Percentiles rank a stretch among this genome's conserved stretches.
phyloP scores from a whole-genome alignment of 2,113 vertebrate species.

The Hyla sarda region DNA sequence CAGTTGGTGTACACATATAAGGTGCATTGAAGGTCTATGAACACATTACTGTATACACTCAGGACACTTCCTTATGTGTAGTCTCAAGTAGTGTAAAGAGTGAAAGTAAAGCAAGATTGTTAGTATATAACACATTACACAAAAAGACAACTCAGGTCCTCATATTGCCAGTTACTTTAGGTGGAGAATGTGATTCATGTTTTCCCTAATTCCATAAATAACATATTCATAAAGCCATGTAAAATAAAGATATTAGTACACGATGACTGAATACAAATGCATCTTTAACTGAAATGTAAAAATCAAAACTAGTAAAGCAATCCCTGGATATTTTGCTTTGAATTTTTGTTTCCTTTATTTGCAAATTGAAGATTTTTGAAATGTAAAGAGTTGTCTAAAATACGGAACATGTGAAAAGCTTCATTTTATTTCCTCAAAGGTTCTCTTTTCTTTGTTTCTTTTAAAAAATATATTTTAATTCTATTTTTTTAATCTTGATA shows the following conservation, averaged over 20 bases:
- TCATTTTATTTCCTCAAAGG: neutral
- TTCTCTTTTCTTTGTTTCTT: neutral
- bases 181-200: neutral
- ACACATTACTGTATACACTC: no score
- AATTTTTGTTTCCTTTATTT: constrained; percentile 14
- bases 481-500: constrained; percentile 41
- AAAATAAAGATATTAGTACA: neutral
- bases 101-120: no score
- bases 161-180: neutral
- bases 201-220: neutral
- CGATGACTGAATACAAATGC: neutral
- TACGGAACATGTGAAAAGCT: neutral
- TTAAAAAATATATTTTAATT: neutral
- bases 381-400: neutral
- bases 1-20: no score
- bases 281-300: neutral
- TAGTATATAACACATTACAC: no score
- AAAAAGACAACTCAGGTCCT: neutral
- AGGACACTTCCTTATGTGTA: no score
- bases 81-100: no score
- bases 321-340: constrained; percentile 15
- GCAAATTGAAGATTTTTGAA: neutral
- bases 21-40: no score
- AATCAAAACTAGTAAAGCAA: constrained; percentile 13
- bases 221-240: neutral